Percentiles rank a stretch among this genome's conserved stretches.
These are phyloP conservation scores for Scaptomyza pallida DNA, from an alignment of 1,140 invertebrate genomes.

Conservation along the genomic window DNA sequence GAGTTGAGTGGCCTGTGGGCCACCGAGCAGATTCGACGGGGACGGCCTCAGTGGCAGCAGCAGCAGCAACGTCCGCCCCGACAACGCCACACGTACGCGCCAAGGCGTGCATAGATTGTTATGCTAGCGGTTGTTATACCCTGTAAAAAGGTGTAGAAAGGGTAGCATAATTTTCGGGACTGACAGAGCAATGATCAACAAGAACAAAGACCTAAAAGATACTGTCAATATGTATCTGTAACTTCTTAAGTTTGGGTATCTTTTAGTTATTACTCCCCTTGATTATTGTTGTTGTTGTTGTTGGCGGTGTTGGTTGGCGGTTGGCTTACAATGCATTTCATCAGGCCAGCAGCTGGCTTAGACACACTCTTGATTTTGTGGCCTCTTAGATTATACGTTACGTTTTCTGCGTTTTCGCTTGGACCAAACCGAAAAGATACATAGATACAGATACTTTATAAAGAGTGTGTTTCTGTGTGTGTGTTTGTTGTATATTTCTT, in stretches of 20 bases:
- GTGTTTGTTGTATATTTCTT: constrained; percentile 63
- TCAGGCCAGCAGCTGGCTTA: constrained; percentile 65
- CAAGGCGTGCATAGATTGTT: constrained; percentile 55
- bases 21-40: constrained; percentile 47
- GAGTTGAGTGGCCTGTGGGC: constrained; percentile 74
- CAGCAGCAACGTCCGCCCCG: constrained; percentile 43
- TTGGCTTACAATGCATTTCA: constrained; percentile 77
- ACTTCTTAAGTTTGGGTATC: background rate
- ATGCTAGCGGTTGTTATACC: constrained; percentile 17
- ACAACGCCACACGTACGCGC: constrained; percentile 76
- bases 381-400: constrained; percentile 76
- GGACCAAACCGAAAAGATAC: constrained; percentile 57
- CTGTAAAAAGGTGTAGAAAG: background rate
- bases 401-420: constrained; percentile 67
- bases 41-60: constrained; percentile 30
- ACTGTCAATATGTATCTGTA: no score
- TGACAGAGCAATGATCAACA: no score
- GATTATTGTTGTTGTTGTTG: constrained; percentile 33
- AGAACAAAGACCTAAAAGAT: no score
- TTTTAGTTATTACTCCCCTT: background rate
- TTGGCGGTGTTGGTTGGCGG: constrained; percentile 35
- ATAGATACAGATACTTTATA: constrained; percentile 52
- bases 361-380: constrained; percentile 80
- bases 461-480: constrained; percentile 34
- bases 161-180: no score